Conservation (phyloP, 2,888 invertebrate species). For the Biston betularia region DNA sequence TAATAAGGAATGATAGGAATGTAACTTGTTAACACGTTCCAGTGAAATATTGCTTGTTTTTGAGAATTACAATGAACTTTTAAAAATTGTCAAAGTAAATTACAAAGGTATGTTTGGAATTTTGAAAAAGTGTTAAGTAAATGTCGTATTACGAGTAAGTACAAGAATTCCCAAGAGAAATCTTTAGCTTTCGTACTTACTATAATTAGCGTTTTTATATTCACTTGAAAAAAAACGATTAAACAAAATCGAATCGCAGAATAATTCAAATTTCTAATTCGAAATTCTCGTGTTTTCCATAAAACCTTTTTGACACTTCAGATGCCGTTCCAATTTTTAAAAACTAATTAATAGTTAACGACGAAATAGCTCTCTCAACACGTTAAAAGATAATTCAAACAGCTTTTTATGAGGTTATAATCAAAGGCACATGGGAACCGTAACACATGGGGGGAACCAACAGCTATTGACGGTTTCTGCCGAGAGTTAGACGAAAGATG, state of each 20-base stretch:
- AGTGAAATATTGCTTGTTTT: constrained; percentile 34
- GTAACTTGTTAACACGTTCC: constrained; percentile 30
- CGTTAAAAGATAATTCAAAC: constrained; percentile 31
- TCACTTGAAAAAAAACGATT: not conserved
- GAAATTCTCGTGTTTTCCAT: not conserved
- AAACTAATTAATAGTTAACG: constrained; percentile 34
- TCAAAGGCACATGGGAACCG: constrained; percentile 42
- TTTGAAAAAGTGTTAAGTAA: constrained; percentile 2
- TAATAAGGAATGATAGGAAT: not conserved
- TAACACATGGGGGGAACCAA: constrained; percentile 35
- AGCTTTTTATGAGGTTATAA: constrained; percentile 41
- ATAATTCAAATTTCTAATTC: not conserved
- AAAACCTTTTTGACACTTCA: constrained; percentile 16
- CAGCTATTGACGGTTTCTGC: constrained; percentile 30
- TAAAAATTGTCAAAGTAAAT: not conserved
- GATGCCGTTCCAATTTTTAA: constrained; percentile 22
- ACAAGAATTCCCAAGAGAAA: not conserved
- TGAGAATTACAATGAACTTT: constrained; percentile 9
- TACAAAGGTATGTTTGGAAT: not conserved
- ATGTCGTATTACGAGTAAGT: constrained; percentile 4
- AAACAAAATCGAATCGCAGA: not conserved
- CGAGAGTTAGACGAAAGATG: constrained; percentile 37
- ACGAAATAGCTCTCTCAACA: constrained; percentile 31
- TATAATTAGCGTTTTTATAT: not conserved
- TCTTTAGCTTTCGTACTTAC: not conserved